phyloP scores from a whole-genome alignment of 2,888 invertebrate species.

The Amphimallon solstitiale region DNA sequence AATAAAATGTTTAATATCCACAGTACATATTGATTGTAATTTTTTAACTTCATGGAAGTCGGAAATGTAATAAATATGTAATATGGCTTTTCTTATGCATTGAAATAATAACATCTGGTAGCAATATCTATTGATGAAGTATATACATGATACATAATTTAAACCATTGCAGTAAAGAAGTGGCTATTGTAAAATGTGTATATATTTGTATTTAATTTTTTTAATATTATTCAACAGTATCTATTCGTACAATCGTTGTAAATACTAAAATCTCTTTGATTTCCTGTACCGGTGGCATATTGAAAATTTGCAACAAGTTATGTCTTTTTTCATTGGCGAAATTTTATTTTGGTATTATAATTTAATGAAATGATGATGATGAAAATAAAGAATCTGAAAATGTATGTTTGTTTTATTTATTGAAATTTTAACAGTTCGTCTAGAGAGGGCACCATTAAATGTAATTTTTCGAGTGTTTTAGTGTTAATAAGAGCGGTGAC shows the following conservation, averaged over 20 bases:
- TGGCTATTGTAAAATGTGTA: conserved; percentile 25
- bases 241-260: conserved; percentile 1
- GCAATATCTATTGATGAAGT: background rate
- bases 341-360: conserved; percentile 26
- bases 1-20: too few relatives aligned
- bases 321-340: conserved; percentile 13
- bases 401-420: background rate
- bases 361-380: conserved; percentile 13
- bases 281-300: background rate
- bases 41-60: too few relatives aligned
- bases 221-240: background rate
- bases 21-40: too few relatives aligned
- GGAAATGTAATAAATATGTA: too few relatives aligned
- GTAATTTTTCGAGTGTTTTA: too few relatives aligned
- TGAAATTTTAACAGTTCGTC: too few relatives aligned
- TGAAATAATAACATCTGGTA: conserved; percentile 14
- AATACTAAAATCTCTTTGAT: conserved; percentile 7
- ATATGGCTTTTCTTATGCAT: background rate
- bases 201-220: conserved; percentile 28
- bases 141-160: background rate
- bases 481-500: too few relatives aligned
- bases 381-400: conserved; percentile 14
- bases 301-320: background rate
- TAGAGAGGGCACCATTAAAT: too few relatives aligned
- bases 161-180: background rate